A percentile compares a stretch with the other conserved stretches of the same genome.
Evolutionary conservation across 2,888 invertebrate species (phyloP).

Genomic region (Rhyacophila evoluta): DNA sequence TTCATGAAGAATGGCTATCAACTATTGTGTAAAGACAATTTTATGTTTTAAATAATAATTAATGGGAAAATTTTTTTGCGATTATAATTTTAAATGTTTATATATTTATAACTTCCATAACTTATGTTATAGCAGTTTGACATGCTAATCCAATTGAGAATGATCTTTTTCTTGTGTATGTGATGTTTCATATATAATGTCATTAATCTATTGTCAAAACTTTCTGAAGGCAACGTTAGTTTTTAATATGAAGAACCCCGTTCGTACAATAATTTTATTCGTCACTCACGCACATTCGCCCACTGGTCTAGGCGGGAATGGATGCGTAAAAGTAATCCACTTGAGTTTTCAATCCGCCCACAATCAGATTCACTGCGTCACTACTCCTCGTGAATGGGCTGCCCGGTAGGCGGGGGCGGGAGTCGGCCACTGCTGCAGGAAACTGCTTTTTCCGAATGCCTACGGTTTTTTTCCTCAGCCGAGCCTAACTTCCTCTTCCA

Average conservation of each 20-base stretch:
- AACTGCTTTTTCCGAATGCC: slow-evolving; percentile 3
- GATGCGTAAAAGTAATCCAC: slow-evolving; percentile 22
- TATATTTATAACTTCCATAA: too few relatives aligned
- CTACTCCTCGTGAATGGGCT: background rate
- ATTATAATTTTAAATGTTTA: too few relatives aligned
- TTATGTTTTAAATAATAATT: too few relatives aligned
- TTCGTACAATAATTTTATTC: background rate
- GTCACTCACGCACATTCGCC: slow-evolving; percentile 15
- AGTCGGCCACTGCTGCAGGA: background rate
- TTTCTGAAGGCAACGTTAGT: background rate
- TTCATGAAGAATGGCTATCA: too few relatives aligned
- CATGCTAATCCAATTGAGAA: too few relatives aligned
- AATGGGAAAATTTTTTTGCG: too few relatives aligned
- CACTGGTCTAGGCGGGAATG: slow-evolving; percentile 8
- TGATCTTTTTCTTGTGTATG: too few relatives aligned
- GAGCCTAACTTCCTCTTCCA: background rate
- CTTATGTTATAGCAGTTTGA: too few relatives aligned
- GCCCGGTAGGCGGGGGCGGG: background rate
- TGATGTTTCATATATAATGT: too few relatives aligned
- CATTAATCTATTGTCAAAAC: too few relatives aligned
- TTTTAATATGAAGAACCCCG: background rate
- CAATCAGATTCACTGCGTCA: slow-evolving; percentile 19
- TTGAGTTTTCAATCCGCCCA: slow-evolving; percentile 7
- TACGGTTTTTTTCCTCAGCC: background rate
- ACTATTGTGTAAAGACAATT: too few relatives aligned